A percentile compares a stretch with the other conserved stretches of the same genome.
Conservation (phyloP, 1,140 invertebrate species). For the Chionoecetes opilio region DNA sequence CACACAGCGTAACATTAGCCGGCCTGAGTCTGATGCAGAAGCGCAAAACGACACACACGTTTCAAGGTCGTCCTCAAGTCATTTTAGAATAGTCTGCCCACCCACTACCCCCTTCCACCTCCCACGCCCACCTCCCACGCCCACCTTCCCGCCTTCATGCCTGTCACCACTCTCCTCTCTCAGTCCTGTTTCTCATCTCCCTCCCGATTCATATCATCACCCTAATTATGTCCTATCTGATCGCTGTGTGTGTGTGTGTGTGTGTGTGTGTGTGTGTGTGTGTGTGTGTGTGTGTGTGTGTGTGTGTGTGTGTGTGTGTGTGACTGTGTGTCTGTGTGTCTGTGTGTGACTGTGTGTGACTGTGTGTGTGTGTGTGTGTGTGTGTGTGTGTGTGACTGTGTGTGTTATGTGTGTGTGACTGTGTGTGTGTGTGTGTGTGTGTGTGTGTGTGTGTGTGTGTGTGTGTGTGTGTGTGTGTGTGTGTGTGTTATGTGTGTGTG, state of each 20-base stretch:
- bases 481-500: too few species aligned
- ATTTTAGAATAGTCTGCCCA: neutral
- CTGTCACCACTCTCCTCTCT: neutral
- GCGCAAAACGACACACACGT: neutral
- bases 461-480: too few species aligned
- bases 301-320: neutral
- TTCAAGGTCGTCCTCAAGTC: neutral
- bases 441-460: too few species aligned
- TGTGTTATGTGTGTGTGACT: too few species aligned
- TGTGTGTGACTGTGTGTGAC: too few species aligned
- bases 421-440: too few species aligned
- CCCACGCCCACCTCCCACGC: neutral
- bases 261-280: conserved; percentile 61
- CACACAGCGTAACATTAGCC: neutral
- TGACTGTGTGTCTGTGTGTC: neutral
- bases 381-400: too few species aligned
- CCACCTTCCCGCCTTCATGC: neutral
- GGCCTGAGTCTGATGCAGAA: neutral
- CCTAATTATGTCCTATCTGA: neutral
- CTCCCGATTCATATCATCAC: neutral
- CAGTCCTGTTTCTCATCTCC: neutral
- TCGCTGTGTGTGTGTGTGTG: neutral
- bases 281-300: conserved; percentile 52
- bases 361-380: too few species aligned
- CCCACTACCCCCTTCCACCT: neutral